Conservation (phyloP, 1,140 invertebrate species). For the Laupala kohalensis region DNA sequence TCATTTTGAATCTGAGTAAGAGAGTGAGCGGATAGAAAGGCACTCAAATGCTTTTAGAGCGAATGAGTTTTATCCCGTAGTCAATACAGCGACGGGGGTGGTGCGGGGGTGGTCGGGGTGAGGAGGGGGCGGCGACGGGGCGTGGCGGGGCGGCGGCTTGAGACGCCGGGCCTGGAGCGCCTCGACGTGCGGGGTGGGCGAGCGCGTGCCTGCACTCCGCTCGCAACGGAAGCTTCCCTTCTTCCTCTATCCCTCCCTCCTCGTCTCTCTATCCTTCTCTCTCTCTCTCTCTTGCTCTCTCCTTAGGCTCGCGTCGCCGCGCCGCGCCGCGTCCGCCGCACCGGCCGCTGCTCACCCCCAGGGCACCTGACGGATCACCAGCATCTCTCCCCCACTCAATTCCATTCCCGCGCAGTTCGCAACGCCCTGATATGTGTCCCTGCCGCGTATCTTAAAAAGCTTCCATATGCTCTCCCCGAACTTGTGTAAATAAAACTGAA, state of each 20-base stretch:
- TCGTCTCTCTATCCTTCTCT: conserved; percentile 4
- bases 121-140: neutral
- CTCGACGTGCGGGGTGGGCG: neutral
- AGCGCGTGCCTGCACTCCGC: neutral
- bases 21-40: conserved; percentile 18
- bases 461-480: neutral
- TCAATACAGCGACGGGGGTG: conserved; percentile 1
- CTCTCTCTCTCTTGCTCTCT: conserved; percentile 2
- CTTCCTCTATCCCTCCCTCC: neutral
- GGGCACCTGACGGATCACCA: neutral
- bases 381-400: neutral
- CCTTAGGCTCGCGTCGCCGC: neutral
- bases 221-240: neutral
- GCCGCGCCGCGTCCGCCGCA: neutral
- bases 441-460: neutral
- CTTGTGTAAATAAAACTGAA: neutral
- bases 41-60: conserved; percentile 24
- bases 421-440: neutral
- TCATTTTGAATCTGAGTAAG: conserved; percentile 12
- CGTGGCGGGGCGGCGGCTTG: neutral
- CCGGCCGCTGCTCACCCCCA: neutral
- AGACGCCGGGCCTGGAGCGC: neutral
- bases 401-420: neutral
- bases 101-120: no score
- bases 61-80: conserved; percentile 21